These are phyloP conservation scores for Agrochola macilenta DNA, from an alignment of 2,888 invertebrate genomes.

Conservation along the genomic window DNA sequence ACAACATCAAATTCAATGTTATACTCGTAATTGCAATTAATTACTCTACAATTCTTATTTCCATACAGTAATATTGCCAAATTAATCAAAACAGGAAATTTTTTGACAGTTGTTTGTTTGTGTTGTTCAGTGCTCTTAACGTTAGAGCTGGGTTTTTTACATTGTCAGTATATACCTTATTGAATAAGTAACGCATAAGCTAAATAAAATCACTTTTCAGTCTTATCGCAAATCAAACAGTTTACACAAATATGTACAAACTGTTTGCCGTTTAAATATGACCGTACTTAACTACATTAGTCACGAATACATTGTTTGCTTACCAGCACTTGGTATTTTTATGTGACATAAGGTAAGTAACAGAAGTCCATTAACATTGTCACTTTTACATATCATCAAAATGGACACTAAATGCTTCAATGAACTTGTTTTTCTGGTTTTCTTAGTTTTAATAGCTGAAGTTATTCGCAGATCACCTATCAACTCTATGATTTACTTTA, in stretches of 20 bases:
- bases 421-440: not conserved
- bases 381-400: too few relatives aligned
- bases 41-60: too few relatives aligned
- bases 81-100: too few relatives aligned
- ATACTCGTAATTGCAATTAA: too few relatives aligned
- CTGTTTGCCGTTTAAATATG: constrained; percentile 13
- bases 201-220: constrained; percentile 4
- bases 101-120: too few relatives aligned
- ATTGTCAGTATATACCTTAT: not conserved
- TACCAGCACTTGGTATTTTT: constrained; percentile 21
- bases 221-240: constrained; percentile 29
- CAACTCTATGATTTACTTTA: too few relatives aligned
- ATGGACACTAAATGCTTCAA: not conserved
- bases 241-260: constrained; percentile 13
- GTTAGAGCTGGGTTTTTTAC: too few relatives aligned
- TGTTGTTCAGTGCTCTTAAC: too few relatives aligned
- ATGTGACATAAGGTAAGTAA: not conserved
- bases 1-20: too few relatives aligned
- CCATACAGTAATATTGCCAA: too few relatives aligned
- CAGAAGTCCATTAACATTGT: not conserved
- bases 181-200: not conserved
- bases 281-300: constrained; percentile 7
- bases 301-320: constrained; percentile 37
- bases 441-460: not conserved
- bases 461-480: too few relatives aligned